Conservation (phyloP, 2,113 vertebrate genomes). For the Amphilophus citrinellus region DNA sequence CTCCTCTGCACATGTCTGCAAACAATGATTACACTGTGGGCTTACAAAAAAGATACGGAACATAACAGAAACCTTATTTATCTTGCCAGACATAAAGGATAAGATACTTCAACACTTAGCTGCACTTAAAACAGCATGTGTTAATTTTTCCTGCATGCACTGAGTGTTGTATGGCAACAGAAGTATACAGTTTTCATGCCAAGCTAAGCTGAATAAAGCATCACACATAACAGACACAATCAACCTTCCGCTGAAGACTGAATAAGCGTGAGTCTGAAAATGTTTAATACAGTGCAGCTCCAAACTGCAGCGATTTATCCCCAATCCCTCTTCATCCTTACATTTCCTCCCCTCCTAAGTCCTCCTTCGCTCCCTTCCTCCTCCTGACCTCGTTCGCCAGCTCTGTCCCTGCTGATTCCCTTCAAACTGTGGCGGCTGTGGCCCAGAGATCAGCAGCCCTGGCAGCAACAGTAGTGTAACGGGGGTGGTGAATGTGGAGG, state of each 20-base stretch:
- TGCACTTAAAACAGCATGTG: not conserved
- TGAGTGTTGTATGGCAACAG: not conserved
- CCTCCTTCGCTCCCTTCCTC: slow-evolving; percentile 21
- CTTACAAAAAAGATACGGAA: not conserved
- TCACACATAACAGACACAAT: not conserved
- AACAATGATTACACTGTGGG: not conserved
- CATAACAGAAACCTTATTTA: not conserved
- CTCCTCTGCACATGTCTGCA: not conserved
- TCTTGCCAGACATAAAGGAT: not conserved
- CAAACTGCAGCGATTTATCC: slow-evolving; percentile 9
- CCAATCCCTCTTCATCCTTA: slow-evolving; percentile 17
- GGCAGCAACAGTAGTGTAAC: slow-evolving; percentile 13
- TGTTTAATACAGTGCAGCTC: slow-evolving; percentile 12
- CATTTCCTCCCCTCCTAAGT: slow-evolving; percentile 15
- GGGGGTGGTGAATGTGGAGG: not conserved
- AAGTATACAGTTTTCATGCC: not conserved
- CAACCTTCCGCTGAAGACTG: not conserved
- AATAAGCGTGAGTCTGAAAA: not conserved
- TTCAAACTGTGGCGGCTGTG: slow-evolving; percentile 26
- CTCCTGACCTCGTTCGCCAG: slow-evolving; percentile 45
- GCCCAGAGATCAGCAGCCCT: slow-evolving; percentile 45
- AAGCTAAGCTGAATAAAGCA: not conserved
- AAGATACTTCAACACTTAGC: not conserved
- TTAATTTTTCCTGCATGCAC: not conserved
- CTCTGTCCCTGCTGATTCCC: slow-evolving; percentile 39